Evolutionary conservation across 2,797 vertebrate genomes (phyloP).

Genomic region (Cuniculus paca): DNA sequence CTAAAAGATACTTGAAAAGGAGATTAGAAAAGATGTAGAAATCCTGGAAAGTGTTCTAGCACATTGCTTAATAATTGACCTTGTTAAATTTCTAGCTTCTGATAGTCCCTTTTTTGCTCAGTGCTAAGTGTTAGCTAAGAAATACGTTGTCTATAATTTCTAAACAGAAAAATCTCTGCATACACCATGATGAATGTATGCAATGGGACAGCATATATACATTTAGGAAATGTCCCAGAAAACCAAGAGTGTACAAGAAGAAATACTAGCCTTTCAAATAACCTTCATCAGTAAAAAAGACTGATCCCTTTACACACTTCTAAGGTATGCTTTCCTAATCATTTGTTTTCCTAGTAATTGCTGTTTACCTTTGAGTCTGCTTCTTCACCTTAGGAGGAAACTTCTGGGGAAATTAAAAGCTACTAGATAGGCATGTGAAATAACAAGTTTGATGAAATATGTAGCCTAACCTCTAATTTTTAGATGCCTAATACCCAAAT

Average conservation of each 20-base stretch:
- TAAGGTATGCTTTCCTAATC: conserved; percentile 31
- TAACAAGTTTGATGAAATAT: conserved; percentile 33
- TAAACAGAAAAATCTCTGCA: conserved; percentile 35
- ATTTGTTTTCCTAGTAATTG: conserved; percentile 66
- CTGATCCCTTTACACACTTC: background rate
- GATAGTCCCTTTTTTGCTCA: background rate
- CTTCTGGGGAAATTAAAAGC: conserved; percentile 56
- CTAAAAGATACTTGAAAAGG: background rate
- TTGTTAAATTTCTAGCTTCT: conserved; percentile 49
- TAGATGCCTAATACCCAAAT: background rate
- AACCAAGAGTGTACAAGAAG: background rate
- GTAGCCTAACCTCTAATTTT: conserved; percentile 57
- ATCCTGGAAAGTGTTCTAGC: background rate
- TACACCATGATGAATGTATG: background rate
- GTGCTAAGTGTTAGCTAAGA: conserved; percentile 10
- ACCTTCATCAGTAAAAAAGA: background rate
- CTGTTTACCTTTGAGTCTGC: conserved; percentile 63
- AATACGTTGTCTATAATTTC: conserved; percentile 34
- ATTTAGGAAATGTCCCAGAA: conserved; percentile 27
- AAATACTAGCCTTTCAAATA: background rate
- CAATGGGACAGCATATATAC: background rate
- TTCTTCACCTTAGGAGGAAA: conserved; percentile 63
- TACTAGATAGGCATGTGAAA: conserved; percentile 49
- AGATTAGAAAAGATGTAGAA: background rate
- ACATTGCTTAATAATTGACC: background rate